phyloP scores from a whole-genome alignment of 2,113 vertebrate species.

The Eulacestoma nigropectus region DNA sequence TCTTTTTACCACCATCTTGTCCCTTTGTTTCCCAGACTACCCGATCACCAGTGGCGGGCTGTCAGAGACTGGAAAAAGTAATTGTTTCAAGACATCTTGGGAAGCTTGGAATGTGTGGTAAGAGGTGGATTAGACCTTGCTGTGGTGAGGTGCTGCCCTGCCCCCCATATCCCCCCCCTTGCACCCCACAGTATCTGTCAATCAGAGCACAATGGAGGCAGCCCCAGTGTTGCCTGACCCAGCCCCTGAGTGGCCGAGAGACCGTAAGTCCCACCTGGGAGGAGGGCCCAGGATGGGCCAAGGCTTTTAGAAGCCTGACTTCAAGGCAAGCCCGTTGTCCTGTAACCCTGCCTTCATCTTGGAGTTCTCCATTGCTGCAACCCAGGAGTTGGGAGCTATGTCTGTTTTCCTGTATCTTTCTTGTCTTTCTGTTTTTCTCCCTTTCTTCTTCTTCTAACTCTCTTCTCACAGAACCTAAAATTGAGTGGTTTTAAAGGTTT shows the following conservation, averaged over 20 bases:
- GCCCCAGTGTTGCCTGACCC: background rate
- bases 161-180: accelerated
- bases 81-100: background rate
- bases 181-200: accelerated
- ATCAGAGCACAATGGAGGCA: background rate
- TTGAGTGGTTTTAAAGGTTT: background rate
- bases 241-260: background rate
- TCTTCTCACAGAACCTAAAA: background rate
- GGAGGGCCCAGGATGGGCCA: background rate
- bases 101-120: background rate
- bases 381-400: no score
- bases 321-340: accelerated
- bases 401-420: no score
- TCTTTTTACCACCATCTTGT: background rate
- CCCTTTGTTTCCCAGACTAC: background rate
- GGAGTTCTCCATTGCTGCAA: accelerated
- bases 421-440: background rate
- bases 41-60: accelerated
- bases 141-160: background rate
- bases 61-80: background rate
- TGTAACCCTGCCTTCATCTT: accelerated
- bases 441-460: background rate
- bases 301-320: no score
- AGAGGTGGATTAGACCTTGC: background rate
- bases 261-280: background rate